Evolutionary conservation across 2,797 vertebrate genomes (phyloP), one percentile per base, ranked within the genome.

Genomic region (Betta splendens): DNA sequence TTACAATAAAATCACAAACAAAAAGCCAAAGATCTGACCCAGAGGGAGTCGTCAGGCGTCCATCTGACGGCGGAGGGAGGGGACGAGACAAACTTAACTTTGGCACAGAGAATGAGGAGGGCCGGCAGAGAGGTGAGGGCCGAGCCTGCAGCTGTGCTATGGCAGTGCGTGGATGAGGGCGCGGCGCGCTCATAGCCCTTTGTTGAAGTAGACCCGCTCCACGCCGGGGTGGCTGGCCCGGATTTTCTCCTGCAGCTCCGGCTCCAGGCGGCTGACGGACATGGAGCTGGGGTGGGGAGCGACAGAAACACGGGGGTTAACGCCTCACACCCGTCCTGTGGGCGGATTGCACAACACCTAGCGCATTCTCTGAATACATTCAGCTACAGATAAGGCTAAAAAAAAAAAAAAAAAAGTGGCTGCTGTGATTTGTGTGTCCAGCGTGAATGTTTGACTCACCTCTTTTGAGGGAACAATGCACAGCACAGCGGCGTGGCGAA

Each of bases 401-500:
- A n/a, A n/a, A n/a, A n/a, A n/a, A n/a, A n/a, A n/a, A n/a, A n/a
- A n/a, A n/a, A n/a, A n/a, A 7, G 9, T 5, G 10, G 9, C 23
- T 15, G 15, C 5, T 17, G 0, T n/a, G 32, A 21, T 16, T 22
- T 26, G 7, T 5, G 26, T 20, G 18, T 68, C 35, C 12, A 4
- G 3, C 56, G 40, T 46, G 4, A 53, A 45, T 0, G 11, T 29
- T 46, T 65, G 17, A 81, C 88, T 20, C 85, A 99, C 98, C 98
- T 99, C 82, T 98, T 99, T 74, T 99, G 97, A 73, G 98, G 98
- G 79, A 99, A 99, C 70, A 99, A 78, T 0, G 98, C 98, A 68
- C 98, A 99, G 83, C 98, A 99, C 43, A 99, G 82, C 1, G 98
- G 98, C 4, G 98, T 99, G 37, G 98, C 98, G 67, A 99, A 99